phyloP scores from a whole-genome alignment of 2,797 vertebrate species.

The Spinus olivaceus region DNA sequence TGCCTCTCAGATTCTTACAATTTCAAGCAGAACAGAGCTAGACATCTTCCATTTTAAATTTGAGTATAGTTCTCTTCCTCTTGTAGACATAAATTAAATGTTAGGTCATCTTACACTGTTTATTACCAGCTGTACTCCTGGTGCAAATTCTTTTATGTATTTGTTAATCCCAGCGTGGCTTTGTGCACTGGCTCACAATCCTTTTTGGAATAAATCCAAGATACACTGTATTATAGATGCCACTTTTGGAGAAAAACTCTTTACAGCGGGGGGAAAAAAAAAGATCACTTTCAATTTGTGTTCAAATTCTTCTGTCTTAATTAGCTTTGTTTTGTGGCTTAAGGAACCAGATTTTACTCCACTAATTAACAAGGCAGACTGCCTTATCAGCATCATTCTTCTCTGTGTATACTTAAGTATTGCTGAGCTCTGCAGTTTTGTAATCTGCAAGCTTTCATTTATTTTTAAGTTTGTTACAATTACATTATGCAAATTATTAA shows the following conservation, averaged over 20 bases:
- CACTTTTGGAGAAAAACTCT: constrained; percentile 58
- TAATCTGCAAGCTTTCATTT: constrained; percentile 73
- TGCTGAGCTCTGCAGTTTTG: constrained; percentile 68
- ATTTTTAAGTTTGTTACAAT: constrained; percentile 69
- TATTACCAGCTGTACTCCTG: not conserved
- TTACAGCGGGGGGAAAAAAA: not conserved
- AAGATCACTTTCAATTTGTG: constrained; percentile 66
- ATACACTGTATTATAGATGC: constrained; percentile 59
- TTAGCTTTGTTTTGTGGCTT: constrained; percentile 72
- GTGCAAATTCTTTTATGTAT: constrained; percentile 47
- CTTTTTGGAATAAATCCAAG: constrained; percentile 68
- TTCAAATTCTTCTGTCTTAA: constrained; percentile 72
- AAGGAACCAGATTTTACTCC: constrained; percentile 66
- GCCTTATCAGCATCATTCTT: constrained; percentile 67
- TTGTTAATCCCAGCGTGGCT: constrained; percentile 50
- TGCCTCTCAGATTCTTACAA: not conserved
- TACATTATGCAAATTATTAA: constrained; percentile 54
- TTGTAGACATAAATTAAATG: not conserved
- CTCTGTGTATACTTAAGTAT: constrained; percentile 50
- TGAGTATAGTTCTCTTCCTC: not conserved
- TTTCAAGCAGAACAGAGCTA: not conserved
- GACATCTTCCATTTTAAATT: not conserved
- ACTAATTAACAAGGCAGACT: constrained; percentile 64
- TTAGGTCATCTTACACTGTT: constrained; percentile 9
- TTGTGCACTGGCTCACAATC: constrained; percentile 62